These are phyloP conservation scores for Podarcis lilfordi DNA, from an alignment of 2,797 vertebrate genomes.

Conservation along the genomic window DNA sequence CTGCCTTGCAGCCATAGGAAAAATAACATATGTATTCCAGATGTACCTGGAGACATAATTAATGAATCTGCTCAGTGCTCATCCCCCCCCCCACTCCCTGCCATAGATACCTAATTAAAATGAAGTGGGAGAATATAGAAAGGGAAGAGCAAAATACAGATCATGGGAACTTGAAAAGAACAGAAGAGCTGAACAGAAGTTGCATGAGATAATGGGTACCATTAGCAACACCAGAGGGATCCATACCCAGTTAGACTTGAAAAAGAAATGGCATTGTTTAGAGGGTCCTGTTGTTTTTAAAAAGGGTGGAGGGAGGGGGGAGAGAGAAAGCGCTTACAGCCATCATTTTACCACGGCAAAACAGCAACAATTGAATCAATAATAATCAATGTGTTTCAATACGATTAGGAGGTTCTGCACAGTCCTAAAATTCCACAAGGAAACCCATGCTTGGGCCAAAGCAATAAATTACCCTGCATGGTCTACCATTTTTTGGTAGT, in stretches of 20 bases:
- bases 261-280: neutral
- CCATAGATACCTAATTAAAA: conserved; percentile 47
- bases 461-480: too few species aligned
- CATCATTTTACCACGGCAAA: neutral
- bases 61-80: conserved; percentile 42
- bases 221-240: neutral
- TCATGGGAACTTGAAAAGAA: conserved; percentile 7
- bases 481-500: neutral
- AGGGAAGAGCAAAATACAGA: conserved; percentile 15
- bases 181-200: neutral
- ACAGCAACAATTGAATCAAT: too few species aligned
- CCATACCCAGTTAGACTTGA: neutral
- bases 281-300: neutral
- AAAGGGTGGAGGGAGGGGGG: neutral
- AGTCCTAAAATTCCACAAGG: too few species aligned
- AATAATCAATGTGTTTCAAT: too few species aligned
- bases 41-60: conserved; percentile 42
- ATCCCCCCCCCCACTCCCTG: fast-evolving
- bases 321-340: neutral
- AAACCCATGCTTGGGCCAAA: too few species aligned
- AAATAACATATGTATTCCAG: conserved; percentile 48
- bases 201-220: neutral
- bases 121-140: neutral
- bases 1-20: conserved; percentile 47
- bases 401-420: too few species aligned